phyloP scores from a whole-genome alignment of 1,140 invertebrate genomes.

The Bombus ignitus region DNA sequence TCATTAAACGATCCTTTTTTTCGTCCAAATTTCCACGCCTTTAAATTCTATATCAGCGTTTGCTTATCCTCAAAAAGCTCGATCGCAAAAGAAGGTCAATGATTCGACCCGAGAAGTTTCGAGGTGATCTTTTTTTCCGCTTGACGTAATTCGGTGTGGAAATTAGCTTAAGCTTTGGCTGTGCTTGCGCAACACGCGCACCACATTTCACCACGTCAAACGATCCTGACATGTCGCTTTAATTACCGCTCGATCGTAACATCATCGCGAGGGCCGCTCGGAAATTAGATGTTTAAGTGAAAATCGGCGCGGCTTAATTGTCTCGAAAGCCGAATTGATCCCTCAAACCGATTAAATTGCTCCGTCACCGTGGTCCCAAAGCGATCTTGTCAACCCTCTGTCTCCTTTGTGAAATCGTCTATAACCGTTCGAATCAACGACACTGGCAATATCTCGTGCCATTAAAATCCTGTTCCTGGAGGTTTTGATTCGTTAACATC shows the following conservation, averaged over 20 bases:
- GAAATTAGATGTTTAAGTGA: slow-evolving; percentile 47
- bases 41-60: not conserved
- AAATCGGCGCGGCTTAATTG: slow-evolving; percentile 34
- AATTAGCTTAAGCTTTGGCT: not conserved
- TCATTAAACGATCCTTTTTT: not conserved
- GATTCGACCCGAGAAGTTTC: not conserved
- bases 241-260: slow-evolving; percentile 32
- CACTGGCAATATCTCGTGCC: not conserved
- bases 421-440: not conserved
- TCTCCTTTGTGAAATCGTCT: slow-evolving; percentile 12
- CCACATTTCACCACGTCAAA: not conserved
- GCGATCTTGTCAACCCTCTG: slow-evolving; percentile 9
- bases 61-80: not conserved
- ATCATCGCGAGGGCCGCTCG: not conserved
- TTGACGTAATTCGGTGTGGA: not conserved
- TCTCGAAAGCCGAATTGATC: slow-evolving; percentile 35
- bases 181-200: not conserved
- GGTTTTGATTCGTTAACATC: not conserved
- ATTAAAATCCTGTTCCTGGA: not conserved
- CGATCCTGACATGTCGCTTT: slow-evolving; percentile 34
- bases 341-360: slow-evolving; percentile 37
- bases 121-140: not conserved
- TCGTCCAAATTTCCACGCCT: too few species aligned
- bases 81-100: slow-evolving; percentile 24
- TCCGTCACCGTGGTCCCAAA: not conserved